These are phyloP conservation scores for Podarcis siculus DNA, from an alignment of 2,797 vertebrate genomes.

Conservation along the genomic window DNA sequence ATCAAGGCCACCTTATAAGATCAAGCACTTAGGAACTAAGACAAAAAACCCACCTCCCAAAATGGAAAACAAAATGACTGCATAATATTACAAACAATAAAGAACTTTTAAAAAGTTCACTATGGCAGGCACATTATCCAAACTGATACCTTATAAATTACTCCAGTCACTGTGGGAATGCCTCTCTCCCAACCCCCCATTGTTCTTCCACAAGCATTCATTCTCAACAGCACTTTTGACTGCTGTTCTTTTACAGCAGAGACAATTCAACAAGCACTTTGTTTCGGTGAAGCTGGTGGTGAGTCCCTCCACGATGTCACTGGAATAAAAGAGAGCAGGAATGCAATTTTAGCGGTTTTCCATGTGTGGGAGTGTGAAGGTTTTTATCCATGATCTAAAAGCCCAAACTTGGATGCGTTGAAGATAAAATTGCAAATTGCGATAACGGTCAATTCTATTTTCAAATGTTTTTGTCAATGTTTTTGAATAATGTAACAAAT, in stretches of 20 bases:
- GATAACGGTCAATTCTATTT: neutral
- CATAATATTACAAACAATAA: constrained; percentile 9
- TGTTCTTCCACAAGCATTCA: constrained; percentile 6
- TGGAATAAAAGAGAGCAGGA: neutral
- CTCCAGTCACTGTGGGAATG: neutral
- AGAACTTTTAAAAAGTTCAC: constrained; percentile 24
- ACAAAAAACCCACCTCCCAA: neutral
- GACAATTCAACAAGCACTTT: neutral
- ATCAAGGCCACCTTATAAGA: too few species aligned
- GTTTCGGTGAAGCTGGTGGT: neutral
- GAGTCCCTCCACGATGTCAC: neutral
- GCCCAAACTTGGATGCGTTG: neutral
- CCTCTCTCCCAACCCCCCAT: neutral
- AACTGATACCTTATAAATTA: constrained; percentile 33
- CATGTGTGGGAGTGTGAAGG: neutral
- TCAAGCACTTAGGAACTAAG: neutral
- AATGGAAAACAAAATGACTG: neutral
- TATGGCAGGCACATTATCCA: constrained; percentile 15
- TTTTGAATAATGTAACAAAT: neutral
- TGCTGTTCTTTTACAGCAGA: neutral
- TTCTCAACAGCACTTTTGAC: neutral
- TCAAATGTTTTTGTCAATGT: neutral
- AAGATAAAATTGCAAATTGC: neutral
- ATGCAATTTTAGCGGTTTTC: neutral
- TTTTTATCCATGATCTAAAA: neutral